Evolutionary conservation across 1,140 invertebrate genomes (phyloP).

Genomic region (Coelopa frigida): DNA sequence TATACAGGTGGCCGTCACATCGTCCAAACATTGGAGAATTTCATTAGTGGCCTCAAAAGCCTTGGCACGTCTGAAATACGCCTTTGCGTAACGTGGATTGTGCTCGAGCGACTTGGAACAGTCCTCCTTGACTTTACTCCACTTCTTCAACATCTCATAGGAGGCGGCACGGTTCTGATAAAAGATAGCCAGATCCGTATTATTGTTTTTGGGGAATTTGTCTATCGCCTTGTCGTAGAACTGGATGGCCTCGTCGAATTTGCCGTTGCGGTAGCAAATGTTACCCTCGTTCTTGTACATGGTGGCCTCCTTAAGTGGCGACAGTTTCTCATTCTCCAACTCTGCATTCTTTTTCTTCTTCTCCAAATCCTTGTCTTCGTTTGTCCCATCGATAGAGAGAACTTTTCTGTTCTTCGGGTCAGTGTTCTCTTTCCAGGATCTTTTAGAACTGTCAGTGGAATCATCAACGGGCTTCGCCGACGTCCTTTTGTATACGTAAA

Average conservation of each 20-base stretch:
- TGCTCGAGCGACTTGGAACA: constrained; percentile 77
- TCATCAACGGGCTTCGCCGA: constrained; percentile 13
- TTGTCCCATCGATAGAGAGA: constrained; percentile 47
- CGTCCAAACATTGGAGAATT: constrained; percentile 74
- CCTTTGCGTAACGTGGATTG: constrained; percentile 85
- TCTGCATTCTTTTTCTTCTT: constrained; percentile 49
- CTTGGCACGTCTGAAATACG: constrained; percentile 73
- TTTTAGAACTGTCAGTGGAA: neutral
- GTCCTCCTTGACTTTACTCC: constrained; percentile 75
- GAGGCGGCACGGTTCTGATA: constrained; percentile 95
- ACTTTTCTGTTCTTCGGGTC: constrained; percentile 24
- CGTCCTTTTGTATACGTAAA: constrained; percentile 64
- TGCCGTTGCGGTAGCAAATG: constrained; percentile 72
- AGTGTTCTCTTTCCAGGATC: neutral
- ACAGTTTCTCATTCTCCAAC: constrained; percentile 48
- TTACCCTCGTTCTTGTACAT: constrained; percentile 82
- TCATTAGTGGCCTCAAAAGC: constrained; percentile 74
- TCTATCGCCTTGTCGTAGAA: constrained; percentile 85
- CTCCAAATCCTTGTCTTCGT: constrained; percentile 45
- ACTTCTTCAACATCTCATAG: constrained; percentile 86
- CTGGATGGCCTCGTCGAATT: constrained; percentile 81
- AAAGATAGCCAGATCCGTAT: constrained; percentile 74
- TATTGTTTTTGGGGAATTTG: constrained; percentile 67
- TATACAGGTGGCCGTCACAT: constrained; percentile 86
- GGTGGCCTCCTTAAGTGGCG: constrained; percentile 43